Conservation (phyloP, 2,113 vertebrate species). For the Haliaeetus leucogaster region DNA sequence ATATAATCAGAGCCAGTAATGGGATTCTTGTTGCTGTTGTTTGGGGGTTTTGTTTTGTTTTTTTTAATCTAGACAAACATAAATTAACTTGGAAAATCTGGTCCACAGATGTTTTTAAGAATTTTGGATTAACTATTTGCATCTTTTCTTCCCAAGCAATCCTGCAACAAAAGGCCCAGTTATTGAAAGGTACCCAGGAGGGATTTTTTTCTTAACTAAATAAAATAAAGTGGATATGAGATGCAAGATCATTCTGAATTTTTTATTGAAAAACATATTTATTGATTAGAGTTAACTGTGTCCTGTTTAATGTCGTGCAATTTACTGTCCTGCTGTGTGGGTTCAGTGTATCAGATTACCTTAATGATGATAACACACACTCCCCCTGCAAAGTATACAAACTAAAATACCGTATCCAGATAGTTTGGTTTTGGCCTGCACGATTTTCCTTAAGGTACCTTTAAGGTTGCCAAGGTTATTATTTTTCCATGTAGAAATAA, state of each 20-base stretch:
- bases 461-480: not conserved
- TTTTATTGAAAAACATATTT: not conserved
- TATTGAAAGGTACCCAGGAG: not conserved
- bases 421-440: not conserved
- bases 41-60: not conserved
- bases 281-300: not conserved
- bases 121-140: not conserved
- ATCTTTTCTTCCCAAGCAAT: not conserved
- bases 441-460: not conserved
- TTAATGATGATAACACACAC: not conserved
- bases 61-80: not conserved
- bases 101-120: not conserved
- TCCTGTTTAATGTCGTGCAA: not conserved
- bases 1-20: not conserved
- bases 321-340: not conserved
- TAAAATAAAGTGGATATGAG: not conserved
- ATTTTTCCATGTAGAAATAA: not conserved
- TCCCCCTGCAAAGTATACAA: not conserved
- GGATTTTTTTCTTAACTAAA: not conserved
- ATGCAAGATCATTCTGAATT: not conserved
- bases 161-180: not conserved
- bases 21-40: not conserved
- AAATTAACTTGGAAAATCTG: constrained; percentile 13
- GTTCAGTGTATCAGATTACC: not conserved
- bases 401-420: not conserved